Evolutionary conservation across 2,113 vertebrate genomes (phyloP).

Genomic region (Notarius quadriscutis): DNA sequence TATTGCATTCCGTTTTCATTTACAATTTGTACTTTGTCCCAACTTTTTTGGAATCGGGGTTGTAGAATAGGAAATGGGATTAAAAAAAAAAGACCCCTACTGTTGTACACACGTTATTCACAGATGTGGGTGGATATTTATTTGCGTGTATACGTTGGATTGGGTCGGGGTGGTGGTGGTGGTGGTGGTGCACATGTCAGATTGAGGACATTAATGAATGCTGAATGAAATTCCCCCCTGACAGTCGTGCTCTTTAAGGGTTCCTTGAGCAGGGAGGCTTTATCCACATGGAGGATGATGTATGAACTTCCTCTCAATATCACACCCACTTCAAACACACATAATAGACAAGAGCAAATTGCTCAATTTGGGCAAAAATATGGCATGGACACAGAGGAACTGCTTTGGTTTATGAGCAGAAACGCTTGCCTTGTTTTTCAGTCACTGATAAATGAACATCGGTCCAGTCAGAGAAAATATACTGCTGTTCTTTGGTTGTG

Average conservation of each 20-base stretch:
- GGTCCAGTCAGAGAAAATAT: neutral
- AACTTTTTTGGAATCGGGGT: too few species aligned
- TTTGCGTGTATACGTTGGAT: neutral
- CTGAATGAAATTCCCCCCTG: slow-evolving; percentile 43
- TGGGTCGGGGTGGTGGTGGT: too few species aligned
- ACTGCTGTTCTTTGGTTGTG: neutral
- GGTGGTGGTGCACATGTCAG: neutral
- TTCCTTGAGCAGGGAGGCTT: slow-evolving; percentile 9
- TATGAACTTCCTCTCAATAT: slow-evolving; percentile 54
- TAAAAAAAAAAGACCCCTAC: neutral
- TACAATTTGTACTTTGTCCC: too few species aligned
- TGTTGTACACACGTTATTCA: neutral
- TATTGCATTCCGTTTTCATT: too few species aligned
- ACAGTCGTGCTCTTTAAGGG: slow-evolving; percentile 40
- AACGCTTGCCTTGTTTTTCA: neutral
- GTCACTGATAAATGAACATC: neutral
- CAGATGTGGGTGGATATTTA: neutral
- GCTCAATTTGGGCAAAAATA: slow-evolving; percentile 45
- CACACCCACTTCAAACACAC: slow-evolving; percentile 49
- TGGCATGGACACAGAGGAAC: slow-evolving; percentile 7
- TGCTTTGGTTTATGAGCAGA: neutral
- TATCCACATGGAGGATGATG: slow-evolving; percentile 41
- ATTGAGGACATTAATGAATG: slow-evolving; percentile 40
- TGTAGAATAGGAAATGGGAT: neutral
- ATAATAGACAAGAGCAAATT: slow-evolving; percentile 53